phyloP scores from a whole-genome alignment of 1,140 invertebrate species.

The Phymorhynchus buccinoides region DNA sequence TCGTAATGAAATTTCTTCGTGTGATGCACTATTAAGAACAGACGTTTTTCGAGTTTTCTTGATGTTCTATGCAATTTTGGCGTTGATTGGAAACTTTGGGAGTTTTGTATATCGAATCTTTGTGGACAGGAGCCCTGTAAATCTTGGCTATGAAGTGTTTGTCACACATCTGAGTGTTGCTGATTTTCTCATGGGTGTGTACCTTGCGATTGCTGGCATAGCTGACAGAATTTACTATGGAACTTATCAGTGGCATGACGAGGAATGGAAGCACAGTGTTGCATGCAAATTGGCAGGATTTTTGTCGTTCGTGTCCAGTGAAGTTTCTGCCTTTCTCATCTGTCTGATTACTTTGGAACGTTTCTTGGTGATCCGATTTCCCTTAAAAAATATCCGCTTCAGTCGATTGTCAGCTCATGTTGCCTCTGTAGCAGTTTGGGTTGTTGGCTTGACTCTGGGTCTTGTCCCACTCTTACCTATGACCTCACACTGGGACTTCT shows the following conservation, averaged over 20 bases:
- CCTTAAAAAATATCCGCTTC: background rate
- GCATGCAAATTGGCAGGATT: slow-evolving; percentile 13
- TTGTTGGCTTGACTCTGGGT: background rate
- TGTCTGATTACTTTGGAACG: slow-evolving; percentile 26
- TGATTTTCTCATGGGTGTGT: slow-evolving; percentile 25
- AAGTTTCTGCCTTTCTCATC: slow-evolving; percentile 19
- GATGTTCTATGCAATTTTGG: background rate
- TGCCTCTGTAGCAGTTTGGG: background rate
- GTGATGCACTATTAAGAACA: background rate
- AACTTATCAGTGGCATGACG: background rate
- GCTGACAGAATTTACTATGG: background rate
- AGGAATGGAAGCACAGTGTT: slow-evolving; percentile 4
- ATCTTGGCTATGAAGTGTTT: background rate
- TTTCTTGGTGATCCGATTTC: background rate
- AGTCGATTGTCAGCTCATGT: background rate
- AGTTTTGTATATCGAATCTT: background rate
- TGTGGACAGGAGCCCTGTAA: background rate
- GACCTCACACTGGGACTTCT: background rate
- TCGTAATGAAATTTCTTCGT: background rate
- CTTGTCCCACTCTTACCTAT: background rate
- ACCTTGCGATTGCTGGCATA: background rate
- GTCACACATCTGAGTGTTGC: background rate
- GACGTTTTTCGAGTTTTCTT: background rate
- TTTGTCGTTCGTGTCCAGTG: slow-evolving; percentile 18
- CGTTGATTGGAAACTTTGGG: background rate